A percentile compares a stretch with the other conserved stretches of the same genome.
Evolutionary conservation across 2,113 vertebrate genomes (phyloP).

Genomic region (Dendrocopos noguchii): DNA sequence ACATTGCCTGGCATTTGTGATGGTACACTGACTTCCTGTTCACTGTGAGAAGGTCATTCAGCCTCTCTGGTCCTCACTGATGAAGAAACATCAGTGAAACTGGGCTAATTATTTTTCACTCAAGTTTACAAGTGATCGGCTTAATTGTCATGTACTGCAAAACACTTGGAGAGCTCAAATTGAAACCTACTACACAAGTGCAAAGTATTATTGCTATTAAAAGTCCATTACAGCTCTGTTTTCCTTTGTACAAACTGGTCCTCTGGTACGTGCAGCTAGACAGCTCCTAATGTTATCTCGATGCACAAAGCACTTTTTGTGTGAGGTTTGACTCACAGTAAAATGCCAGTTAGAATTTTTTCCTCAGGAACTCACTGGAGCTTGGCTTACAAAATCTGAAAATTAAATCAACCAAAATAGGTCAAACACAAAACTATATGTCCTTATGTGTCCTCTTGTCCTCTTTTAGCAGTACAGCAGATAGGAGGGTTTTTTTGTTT

Average conservation of each 20-base stretch:
- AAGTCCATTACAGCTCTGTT: conserved; percentile 24
- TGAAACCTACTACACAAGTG: background rate
- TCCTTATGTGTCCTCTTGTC: conserved; percentile 79
- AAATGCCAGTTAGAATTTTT: conserved; percentile 78
- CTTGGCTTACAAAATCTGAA: conserved; percentile 80
- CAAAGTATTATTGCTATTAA: background rate
- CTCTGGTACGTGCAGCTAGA: conserved; percentile 61
- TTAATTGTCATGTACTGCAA: background rate
- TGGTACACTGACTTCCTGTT: background rate
- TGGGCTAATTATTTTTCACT: background rate
- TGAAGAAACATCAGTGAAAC: background rate
- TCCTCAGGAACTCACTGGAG: conserved; percentile 77
- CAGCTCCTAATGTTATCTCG: conserved; percentile 69
- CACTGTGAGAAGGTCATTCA: background rate
- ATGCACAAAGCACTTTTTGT: conserved; percentile 76
- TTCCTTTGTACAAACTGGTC: conserved; percentile 33
- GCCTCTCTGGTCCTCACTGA: background rate
- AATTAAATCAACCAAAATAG: conserved; percentile 83
- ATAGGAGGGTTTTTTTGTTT: conserved; percentile 57
- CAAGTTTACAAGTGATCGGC: background rate
- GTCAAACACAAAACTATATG: conserved; percentile 75
- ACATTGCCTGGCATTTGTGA: background rate
- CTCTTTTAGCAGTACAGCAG: conserved; percentile 65
- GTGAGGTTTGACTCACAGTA: conserved; percentile 73
- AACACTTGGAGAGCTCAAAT: background rate